These are phyloP conservation scores for Chrysochloris asiatica DNA, from an alignment of 2,113 vertebrate genomes.

Conservation along the genomic window DNA sequence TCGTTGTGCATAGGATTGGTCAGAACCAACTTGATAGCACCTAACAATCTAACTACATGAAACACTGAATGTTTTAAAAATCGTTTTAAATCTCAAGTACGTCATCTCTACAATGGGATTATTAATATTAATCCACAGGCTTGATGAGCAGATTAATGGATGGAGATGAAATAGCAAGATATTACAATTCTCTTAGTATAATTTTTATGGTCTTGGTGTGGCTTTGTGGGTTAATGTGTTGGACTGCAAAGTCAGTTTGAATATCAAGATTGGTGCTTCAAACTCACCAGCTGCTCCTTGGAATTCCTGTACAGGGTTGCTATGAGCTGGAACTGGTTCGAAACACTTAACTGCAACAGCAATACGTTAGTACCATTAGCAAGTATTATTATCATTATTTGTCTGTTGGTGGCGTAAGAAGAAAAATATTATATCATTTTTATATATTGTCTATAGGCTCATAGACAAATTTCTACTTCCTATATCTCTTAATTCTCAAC, in stretches of 20 bases:
- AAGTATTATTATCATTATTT: too few relatives aligned
- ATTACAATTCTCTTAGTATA: not conserved
- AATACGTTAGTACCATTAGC: not conserved
- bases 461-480: not conserved
- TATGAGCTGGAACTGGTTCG: too few relatives aligned
- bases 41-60: not conserved
- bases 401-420: not conserved
- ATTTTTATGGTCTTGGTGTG: too few relatives aligned
- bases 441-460: too few relatives aligned
- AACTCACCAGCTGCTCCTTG: too few relatives aligned
- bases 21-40: too few relatives aligned
- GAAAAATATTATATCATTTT: not conserved
- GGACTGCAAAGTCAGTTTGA: too few relatives aligned
- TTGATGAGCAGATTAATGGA: not conserved
- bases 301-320: too few relatives aligned
- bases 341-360: too few relatives aligned
- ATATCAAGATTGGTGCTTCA: too few relatives aligned
- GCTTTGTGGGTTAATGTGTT: too few relatives aligned
- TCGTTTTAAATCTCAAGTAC: not conserved
- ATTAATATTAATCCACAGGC: not conserved
- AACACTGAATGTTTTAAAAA: not conserved
- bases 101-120: not conserved
- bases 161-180: not conserved
- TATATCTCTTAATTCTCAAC: not conserved
- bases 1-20: too few relatives aligned